Percentiles rank a stretch among this genome's conserved stretches.
These are phyloP conservation scores for Drosophila lini DNA, from an alignment of 1,140 invertebrate genomes.

Conservation along the genomic window DNA sequence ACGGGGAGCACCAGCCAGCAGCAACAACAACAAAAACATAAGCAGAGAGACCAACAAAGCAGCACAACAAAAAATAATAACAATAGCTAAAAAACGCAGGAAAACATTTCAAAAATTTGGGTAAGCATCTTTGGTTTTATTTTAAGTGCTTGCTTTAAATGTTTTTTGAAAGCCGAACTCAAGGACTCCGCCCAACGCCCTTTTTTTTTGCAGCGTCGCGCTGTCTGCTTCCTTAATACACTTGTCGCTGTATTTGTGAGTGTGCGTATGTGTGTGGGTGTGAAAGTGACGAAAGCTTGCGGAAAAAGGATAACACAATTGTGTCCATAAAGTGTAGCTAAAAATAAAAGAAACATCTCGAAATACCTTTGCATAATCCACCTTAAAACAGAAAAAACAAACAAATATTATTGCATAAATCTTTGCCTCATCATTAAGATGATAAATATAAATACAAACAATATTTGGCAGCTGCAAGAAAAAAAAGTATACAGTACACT, in stretches of 20 bases:
- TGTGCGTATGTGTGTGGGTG: constrained; percentile 43
- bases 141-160: constrained; percentile 4
- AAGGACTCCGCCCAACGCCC: constrained; percentile 73
- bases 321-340: constrained; percentile 22
- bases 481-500: not conserved
- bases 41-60: constrained; percentile 18
- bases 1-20: constrained; percentile 13
- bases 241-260: constrained; percentile 19
- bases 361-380: constrained; percentile 43
- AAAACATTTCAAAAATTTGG: constrained; percentile 15
- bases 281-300: constrained; percentile 69
- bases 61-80: constrained; percentile 53
- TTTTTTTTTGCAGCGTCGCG: constrained; percentile 68
- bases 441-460: constrained; percentile 43
- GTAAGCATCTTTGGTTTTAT: constrained; percentile 47
- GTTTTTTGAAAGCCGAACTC: constrained; percentile 13
- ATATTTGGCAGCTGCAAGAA: constrained; percentile 27
- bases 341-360: constrained; percentile 11
- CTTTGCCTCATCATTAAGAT: constrained; percentile 40
- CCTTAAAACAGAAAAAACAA: constrained; percentile 1
- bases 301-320: constrained; percentile 65
- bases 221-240: constrained; percentile 66
- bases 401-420: constrained; percentile 55
- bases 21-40: constrained; percentile 26
- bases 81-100: constrained; percentile 13